Conservation (phyloP, 2,797 vertebrate species). For the Eurystomus glaucurus region DNA sequence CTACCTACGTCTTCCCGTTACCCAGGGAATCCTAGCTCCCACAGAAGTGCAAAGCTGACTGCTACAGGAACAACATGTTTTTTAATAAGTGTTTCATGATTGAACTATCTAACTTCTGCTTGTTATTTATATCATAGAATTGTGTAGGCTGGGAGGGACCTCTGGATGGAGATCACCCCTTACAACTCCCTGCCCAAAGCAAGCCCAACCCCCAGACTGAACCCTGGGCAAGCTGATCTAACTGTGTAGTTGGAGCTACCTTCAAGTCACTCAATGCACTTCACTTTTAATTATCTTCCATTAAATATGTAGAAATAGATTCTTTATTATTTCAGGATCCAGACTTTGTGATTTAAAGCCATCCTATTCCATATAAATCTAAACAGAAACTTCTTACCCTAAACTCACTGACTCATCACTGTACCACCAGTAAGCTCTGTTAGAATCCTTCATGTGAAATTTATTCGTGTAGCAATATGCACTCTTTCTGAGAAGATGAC, state of each 20-base stretch:
- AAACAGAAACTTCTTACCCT: background rate
- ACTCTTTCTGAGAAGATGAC: background rate
- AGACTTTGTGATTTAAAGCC: background rate
- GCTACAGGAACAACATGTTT: background rate
- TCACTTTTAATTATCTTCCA: background rate
- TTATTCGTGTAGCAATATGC: background rate
- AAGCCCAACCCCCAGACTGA: background rate
- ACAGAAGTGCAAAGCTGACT: constrained; percentile 11
- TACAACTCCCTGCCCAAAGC: background rate
- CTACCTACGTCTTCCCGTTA: background rate
- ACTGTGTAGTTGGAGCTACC: background rate
- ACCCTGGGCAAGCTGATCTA: background rate
- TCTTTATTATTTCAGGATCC: background rate
- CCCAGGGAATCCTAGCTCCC: background rate
- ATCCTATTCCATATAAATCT: background rate
- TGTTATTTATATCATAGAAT: background rate
- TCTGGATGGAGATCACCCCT: background rate
- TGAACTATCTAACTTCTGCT: background rate
- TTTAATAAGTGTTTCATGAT: background rate
- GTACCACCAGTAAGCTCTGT: background rate
- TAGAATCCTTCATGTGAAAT: background rate
- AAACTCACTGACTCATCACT: background rate
- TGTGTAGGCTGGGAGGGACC: background rate
- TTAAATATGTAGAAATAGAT: background rate
- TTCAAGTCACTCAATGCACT: background rate